phyloP scores from a whole-genome alignment of 2,797 vertebrate genomes.

The Myotis pilosus region DNA sequence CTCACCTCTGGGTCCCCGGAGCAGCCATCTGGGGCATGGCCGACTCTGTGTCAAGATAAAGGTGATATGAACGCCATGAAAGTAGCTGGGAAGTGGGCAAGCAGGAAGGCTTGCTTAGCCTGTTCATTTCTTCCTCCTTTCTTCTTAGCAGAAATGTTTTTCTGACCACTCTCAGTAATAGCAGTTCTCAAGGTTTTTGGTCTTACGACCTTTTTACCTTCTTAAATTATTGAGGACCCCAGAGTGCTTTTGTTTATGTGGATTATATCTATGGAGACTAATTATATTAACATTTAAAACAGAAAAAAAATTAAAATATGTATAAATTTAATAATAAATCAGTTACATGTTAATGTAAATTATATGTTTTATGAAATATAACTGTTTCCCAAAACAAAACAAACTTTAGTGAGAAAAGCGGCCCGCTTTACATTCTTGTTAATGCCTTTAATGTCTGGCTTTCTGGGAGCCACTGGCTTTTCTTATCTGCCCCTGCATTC shows the following conservation, averaged over 20 bases:
- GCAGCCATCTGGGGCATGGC: background rate
- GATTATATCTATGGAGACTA: background rate
- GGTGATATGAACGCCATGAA: background rate
- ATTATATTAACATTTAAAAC: background rate
- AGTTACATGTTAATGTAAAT: background rate
- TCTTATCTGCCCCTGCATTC: background rate
- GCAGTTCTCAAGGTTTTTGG: background rate
- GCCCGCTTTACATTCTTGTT: background rate
- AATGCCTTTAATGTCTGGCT: background rate
- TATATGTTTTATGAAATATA: background rate
- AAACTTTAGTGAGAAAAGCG: background rate
- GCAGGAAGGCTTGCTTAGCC: background rate
- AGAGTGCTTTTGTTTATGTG: background rate
- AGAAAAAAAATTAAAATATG: background rate
- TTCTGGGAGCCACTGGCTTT: background rate
- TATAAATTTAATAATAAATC: constrained; percentile 25
- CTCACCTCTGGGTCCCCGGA: background rate
- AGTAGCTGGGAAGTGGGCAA: background rate
- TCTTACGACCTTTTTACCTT: background rate
- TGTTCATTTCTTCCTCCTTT: background rate
- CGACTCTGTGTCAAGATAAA: background rate
- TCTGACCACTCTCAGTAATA: background rate
- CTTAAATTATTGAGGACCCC: constrained; percentile 13
- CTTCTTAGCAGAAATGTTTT: background rate
- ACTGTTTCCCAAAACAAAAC: constrained; percentile 19